These are phyloP conservation scores for Chorisops tibialis DNA, from an alignment of 2,888 invertebrate species.

Conservation along the genomic window DNA sequence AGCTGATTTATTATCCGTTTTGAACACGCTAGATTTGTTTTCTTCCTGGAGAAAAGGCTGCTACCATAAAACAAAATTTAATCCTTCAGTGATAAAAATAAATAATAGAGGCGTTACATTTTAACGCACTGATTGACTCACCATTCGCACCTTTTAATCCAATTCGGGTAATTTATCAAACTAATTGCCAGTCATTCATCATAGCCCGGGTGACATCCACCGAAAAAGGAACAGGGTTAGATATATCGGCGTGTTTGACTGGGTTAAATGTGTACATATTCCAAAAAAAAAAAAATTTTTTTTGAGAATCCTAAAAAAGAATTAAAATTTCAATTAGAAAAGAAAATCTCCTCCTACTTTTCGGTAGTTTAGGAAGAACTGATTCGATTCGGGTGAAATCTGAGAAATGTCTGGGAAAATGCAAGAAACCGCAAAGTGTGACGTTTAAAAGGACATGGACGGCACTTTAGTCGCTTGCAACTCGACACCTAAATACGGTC, in stretches of 20 bases:
- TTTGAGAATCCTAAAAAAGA: constrained; percentile 3
- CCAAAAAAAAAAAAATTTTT: neutral
- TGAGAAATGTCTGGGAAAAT: constrained; percentile 14
- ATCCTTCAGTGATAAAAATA: constrained; percentile 30
- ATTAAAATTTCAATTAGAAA: constrained; percentile 22
- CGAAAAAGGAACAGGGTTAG: no score
- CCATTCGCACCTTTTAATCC: constrained; percentile 32
- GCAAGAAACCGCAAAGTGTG: neutral
- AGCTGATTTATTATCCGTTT: no score
- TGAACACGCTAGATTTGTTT: no score
- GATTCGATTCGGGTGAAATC: constrained; percentile 15
- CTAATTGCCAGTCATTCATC: constrained; percentile 27
- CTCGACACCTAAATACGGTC: constrained; percentile 14
- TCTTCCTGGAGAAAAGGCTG: neutral
- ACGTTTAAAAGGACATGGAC: neutral
- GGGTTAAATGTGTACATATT: no score
- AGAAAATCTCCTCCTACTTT: constrained; percentile 14
- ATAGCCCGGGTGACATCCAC: constrained; percentile 17
- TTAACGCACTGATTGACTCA: constrained; percentile 27
- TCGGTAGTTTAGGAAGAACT: neutral
- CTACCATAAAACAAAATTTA: constrained; percentile 11
- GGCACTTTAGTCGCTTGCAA: constrained; percentile 14
- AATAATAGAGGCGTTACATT: constrained; percentile 25
- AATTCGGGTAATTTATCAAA: constrained; percentile 26
- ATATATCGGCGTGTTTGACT: no score